A percentile compares a stretch with the other conserved stretches of the same genome.
These are phyloP conservation scores for Entomobrya multifasciata DNA, from an alignment of 2,888 invertebrate species.

Conservation along the genomic window DNA sequence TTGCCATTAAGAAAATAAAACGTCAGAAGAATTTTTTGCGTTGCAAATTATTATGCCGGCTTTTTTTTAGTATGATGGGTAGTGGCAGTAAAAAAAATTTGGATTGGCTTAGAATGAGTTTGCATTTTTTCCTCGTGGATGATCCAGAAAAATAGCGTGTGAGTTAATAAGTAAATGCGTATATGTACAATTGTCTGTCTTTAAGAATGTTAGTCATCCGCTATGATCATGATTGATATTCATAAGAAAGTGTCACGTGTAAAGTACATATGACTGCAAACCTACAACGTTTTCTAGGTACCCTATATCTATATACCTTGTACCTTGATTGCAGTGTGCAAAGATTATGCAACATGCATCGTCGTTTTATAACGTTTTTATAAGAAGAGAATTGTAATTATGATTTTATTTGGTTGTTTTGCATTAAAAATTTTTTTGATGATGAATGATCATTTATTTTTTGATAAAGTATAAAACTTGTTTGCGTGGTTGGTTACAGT, in stretches of 20 bases:
- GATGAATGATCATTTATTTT: neutral
- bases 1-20: constrained; percentile 32
- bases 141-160: neutral
- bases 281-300: too few species aligned
- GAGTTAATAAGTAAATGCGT: neutral
- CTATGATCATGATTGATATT: neutral
- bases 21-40: neutral
- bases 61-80: too few species aligned
- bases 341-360: too few species aligned
- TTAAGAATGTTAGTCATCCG: neutral
- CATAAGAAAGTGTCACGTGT: too few species aligned
- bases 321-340: too few species aligned
- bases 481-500: neutral
- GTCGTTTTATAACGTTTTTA: too few species aligned
- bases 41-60: neutral
- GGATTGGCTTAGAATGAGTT: constrained; percentile 26
- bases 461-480: constrained; percentile 5
- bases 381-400: too few species aligned
- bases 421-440: neutral
- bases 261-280: too few species aligned
- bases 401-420: neutral
- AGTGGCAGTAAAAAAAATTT: too few species aligned
- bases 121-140: constrained; percentile 30
- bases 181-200: neutral
- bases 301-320: too few species aligned